Conservation (phyloP, 2,888 invertebrate genomes). For the Ophion ellenae region DNA sequence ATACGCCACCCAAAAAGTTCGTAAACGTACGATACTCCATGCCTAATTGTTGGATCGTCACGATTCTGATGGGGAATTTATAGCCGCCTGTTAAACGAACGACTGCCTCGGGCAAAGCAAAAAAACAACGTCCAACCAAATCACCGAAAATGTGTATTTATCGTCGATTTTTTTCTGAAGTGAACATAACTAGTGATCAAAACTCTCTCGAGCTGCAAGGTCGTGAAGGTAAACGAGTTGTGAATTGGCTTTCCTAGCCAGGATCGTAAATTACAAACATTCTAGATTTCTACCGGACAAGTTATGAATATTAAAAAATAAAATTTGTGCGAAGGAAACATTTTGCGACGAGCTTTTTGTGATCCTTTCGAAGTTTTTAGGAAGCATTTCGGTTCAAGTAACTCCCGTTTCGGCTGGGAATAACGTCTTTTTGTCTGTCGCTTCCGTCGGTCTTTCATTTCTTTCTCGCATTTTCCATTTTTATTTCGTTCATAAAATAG, state of each 20-base stretch:
- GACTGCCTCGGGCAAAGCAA: not conserved
- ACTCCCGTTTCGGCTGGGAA: not conserved
- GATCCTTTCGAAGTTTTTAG: not conserved
- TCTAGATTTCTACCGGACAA: slow-evolving; percentile 34
- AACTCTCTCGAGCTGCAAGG: slow-evolving; percentile 8
- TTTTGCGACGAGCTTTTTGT: not conserved
- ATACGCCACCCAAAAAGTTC: not conserved
- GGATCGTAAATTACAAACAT: slow-evolving; percentile 18
- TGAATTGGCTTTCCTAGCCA: not conserved
- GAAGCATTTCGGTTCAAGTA: slow-evolving; percentile 2
- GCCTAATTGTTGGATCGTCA: not conserved
- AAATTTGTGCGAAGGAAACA: not conserved
- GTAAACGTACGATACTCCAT: not conserved
- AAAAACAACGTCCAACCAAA: too few relatives aligned
- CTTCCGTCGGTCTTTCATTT: slow-evolving; percentile 20
- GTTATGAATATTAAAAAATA: slow-evolving; percentile 3
- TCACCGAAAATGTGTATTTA: not conserved
- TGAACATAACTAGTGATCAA: not conserved
- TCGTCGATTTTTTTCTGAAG: not conserved
- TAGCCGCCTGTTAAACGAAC: not conserved
- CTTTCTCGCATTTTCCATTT: slow-evolving; percentile 9
- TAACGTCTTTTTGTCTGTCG: not conserved
- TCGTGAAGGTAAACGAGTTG: not conserved
- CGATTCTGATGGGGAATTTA: not conserved
- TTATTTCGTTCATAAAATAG: not conserved